A percentile compares a stretch with the other conserved stretches of the same genome.
phyloP scores from a whole-genome alignment of 1,140 invertebrate genomes.

The Wiebesia pumilae region DNA sequence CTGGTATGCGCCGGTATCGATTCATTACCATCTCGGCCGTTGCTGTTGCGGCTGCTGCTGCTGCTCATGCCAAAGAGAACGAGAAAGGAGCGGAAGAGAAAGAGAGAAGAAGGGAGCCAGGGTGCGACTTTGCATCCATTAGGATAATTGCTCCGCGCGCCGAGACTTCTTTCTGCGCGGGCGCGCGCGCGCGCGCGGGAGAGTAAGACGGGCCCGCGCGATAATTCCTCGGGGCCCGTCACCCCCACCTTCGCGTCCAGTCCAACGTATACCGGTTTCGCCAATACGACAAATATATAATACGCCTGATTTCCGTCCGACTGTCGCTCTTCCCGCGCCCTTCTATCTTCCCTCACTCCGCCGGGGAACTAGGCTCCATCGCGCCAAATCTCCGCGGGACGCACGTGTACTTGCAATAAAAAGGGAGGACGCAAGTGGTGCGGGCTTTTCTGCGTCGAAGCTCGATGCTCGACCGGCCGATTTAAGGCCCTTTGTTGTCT shows the following conservation, averaged over 20 bases:
- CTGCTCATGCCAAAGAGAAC: neutral
- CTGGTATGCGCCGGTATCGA: constrained; percentile 75
- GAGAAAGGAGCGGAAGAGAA: constrained; percentile 35
- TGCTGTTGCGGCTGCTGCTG: neutral
- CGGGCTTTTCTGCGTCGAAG: too few relatives aligned
- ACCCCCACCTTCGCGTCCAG: neutral
- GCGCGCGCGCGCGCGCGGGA: constrained; percentile 38
- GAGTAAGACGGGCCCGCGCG: constrained; percentile 57
- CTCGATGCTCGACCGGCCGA: too few relatives aligned
- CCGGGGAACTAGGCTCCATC: neutral
- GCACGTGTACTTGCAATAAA: too few relatives aligned
- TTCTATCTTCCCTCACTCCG: neutral
- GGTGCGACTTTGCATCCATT: constrained; percentile 75
- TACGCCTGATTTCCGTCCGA: neutral
- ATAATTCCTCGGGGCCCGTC: constrained; percentile 58
- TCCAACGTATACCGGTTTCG: neutral
- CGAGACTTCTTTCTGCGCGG: constrained; percentile 54
- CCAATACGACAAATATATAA: constrained; percentile 17
- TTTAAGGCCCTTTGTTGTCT: too few relatives aligned
- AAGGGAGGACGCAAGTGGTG: too few relatives aligned
- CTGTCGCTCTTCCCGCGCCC: neutral
- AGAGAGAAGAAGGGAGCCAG: constrained; percentile 47
- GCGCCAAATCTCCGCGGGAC: too few relatives aligned
- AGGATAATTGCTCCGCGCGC: constrained; percentile 74
- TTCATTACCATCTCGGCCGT: constrained; percentile 74